These are phyloP conservation scores for Aphidius ervi DNA, from an alignment of 1,140 invertebrate species.

Conservation along the genomic window DNA sequence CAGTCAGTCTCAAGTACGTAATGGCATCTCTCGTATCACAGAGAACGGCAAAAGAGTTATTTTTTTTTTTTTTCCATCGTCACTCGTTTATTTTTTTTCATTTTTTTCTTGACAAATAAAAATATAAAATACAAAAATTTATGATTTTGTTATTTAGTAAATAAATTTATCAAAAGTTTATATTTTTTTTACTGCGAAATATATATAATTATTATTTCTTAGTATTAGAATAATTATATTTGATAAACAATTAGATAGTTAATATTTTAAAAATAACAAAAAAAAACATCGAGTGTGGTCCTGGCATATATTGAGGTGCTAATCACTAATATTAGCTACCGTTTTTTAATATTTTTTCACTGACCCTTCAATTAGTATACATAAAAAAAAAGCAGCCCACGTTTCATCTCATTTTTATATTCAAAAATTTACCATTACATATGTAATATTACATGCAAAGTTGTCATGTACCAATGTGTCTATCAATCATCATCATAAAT, in stretches of 20 bases:
- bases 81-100: no score
- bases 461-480: constrained; percentile 1
- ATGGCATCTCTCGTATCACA: constrained; percentile 35
- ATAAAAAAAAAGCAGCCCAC: constrained; percentile 41
- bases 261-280: constrained; percentile 11
- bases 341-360: constrained; percentile 36
- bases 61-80: not conserved
- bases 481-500: not conserved
- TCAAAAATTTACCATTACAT: not conserved
- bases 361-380: constrained; percentile 40
- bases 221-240: no score
- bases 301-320: constrained; percentile 39
- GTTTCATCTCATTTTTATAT: constrained; percentile 11
- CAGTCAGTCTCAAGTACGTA: constrained; percentile 48
- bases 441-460: not conserved
- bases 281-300: constrained; percentile 44
- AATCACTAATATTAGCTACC: constrained; percentile 47
- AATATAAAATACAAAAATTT: no score
- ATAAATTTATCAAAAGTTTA: no score
- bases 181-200: no score
- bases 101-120: no score
- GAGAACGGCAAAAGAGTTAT: constrained; percentile 37
- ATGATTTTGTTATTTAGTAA: no score
- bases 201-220: no score
- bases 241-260: not conserved